Evolutionary conservation across 2,113 vertebrate species (phyloP).

Genomic region (Lynx canadensis): DNA sequence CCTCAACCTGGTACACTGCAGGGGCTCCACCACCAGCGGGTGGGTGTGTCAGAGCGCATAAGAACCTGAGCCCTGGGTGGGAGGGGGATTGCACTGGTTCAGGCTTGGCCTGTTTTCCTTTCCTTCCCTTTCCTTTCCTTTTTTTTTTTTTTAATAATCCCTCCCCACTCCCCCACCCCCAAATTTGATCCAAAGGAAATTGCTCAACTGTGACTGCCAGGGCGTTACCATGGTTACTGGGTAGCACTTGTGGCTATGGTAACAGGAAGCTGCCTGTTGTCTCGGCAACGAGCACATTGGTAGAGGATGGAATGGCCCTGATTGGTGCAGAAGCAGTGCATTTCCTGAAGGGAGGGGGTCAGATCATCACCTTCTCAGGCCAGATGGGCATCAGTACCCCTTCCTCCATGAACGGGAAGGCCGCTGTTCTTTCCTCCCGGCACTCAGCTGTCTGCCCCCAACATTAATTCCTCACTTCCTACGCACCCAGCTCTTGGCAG

Average conservation of each 20-base stretch:
- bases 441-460: conserved; percentile 74
- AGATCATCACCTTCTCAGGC: conserved; percentile 79
- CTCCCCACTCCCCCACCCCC: conserved; percentile 51
- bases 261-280: conserved; percentile 86
- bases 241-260: conserved; percentile 85
- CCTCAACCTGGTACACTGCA: conserved; percentile 60
- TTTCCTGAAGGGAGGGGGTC: conserved; percentile 76
- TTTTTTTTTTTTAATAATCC: background rate
- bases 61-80: conserved; percentile 25
- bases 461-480: conserved; percentile 73
- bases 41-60: conserved; percentile 37
- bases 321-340: conserved; percentile 79
- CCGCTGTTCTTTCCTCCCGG: conserved; percentile 67
- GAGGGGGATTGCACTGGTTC: conserved; percentile 8
- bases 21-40: conserved; percentile 43
- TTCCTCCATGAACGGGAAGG: conserved; percentile 70
- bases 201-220: conserved; percentile 84
- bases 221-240: conserved; percentile 85
- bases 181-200: conserved; percentile 79
- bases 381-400: conserved; percentile 79
- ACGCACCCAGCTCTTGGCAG: conserved; percentile 77
- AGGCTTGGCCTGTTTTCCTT: conserved; percentile 48
- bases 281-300: conserved; percentile 81
- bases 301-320: conserved; percentile 74
- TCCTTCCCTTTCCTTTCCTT: background rate